phyloP scores from a whole-genome alignment of 2,113 vertebrate species.

The Scatophagus argus region DNA sequence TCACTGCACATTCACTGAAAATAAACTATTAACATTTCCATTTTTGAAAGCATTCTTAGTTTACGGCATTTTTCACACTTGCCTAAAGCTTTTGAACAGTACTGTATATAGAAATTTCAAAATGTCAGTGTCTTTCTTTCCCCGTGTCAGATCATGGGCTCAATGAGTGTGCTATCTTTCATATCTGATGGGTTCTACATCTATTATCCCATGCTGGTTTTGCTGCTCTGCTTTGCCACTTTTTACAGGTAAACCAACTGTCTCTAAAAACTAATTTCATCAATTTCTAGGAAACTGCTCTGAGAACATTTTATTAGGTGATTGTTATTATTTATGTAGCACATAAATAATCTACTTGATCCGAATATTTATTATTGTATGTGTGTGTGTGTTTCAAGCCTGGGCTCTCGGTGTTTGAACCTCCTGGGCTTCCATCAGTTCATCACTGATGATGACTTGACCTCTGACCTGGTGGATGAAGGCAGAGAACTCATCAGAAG shows the following conservation, averaged over 20 bases:
- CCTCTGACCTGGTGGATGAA: conserved; percentile 94
- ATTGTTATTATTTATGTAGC: neutral
- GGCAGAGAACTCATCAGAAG: conserved; percentile 91
- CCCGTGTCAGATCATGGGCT: conserved; percentile 92
- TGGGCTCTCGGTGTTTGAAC: conserved; percentile 95
- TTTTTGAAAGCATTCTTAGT: too few relatives aligned
- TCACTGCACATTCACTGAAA: too few relatives aligned
- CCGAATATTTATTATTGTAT: neutral
- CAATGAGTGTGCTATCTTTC: conserved; percentile 92
- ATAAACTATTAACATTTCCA: too few relatives aligned
- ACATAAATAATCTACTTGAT: neutral
- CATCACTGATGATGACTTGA: conserved; percentile 92
- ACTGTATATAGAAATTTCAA: neutral
- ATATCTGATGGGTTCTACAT: conserved; percentile 97
- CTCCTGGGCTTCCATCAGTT: conserved; percentile 94
- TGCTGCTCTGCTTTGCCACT: conserved; percentile 94
- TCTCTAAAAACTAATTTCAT: neutral
- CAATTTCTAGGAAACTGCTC: neutral
- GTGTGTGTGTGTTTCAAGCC: conserved; percentile 78
- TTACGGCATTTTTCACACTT: too few relatives aligned
- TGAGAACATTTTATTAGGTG: neutral
- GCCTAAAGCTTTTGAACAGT: too few relatives aligned
- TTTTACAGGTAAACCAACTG: conserved; percentile 88
- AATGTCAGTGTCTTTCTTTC: conserved; percentile 4
- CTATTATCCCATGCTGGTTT: conserved; percentile 95